Conservation (phyloP, 2,113 vertebrate species). For the Hucho hucho region DNA sequence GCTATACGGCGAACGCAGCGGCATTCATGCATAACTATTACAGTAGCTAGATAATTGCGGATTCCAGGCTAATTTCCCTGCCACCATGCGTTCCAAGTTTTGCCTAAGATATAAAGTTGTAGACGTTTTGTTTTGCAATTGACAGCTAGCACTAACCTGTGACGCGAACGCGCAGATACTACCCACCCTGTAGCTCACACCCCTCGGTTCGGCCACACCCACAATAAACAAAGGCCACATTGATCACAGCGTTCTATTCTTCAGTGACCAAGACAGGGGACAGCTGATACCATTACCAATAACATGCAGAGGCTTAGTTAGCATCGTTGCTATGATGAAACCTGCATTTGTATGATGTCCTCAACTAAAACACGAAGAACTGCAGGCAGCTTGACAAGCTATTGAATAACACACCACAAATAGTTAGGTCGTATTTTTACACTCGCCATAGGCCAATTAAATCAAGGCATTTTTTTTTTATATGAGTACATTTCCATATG, state of each 20-base stretch:
- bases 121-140: slow-evolving; percentile 65
- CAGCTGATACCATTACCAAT: no score
- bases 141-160: slow-evolving; percentile 60
- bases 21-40: not conserved
- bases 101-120: slow-evolving; percentile 12
- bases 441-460: not conserved
- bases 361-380: no score
- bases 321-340: no score
- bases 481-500: no score
- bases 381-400: not conserved
- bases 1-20: slow-evolving; percentile 21
- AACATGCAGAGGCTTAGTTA: no score
- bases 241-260: not conserved
- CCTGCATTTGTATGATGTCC: no score
- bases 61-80: not conserved
- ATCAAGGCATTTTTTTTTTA: not conserved
- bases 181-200: slow-evolving; percentile 46
- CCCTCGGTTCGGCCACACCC: slow-evolving; percentile 55
- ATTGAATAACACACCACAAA: not conserved
- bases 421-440: not conserved
- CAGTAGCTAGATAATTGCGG: not conserved
- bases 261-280: not conserved
- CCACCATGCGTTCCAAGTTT: not conserved
- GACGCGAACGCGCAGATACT: slow-evolving; percentile 54
- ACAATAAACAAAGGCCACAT: slow-evolving; percentile 56